Evolutionary conservation across 2,113 vertebrate genomes (phyloP), one percentile per base, ranked within the genome.

Genomic region (Halcyon malimbica): DNA sequence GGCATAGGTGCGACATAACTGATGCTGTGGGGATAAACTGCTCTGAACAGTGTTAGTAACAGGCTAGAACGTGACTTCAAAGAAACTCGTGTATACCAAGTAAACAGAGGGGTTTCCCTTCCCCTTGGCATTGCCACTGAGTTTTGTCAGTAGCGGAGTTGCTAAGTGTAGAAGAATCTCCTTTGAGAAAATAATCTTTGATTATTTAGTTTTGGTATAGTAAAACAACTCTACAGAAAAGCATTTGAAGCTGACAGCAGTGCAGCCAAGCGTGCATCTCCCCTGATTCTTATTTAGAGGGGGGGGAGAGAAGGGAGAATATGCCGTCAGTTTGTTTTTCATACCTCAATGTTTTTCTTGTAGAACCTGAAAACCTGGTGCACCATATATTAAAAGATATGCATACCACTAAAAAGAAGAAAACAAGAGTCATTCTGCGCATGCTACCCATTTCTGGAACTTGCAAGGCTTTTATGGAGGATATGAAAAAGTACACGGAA

Each of bases 361-460:
- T 60, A 99, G 99, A 99, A 79, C 98, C 99, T 6, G 98, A 99
- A 92, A 98, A 98, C 94, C 94, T 99, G 95, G 99, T 99, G 26
- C 99, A 99, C 97, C 98, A 99, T 96, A 99, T 99, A 93, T 97
- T 99, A 67, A 98, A 99, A 82, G 99, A 99, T 70, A 98, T 99
- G 60, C 97, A 99, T 39, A 84, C 98, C 86, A 99, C 99, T 68
- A 99, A 99, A 96, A 99, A 99, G 97, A 99, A 98, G 90, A 99
- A 99, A 96, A 99, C 99, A 0, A 97, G 99, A 4, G 98, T 99
- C 68, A 99, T 99, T 84, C 96, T 99, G n/a, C 98, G 99, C 41
- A 99, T 99, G 99, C 94, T 99, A 23, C 99, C 99, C 2, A 98
- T 99, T 89, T 98, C 98, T 28, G 99, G 99, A 41, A 99, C 99